A percentile compares a stretch with the other conserved stretches of the same genome.
phyloP scores from a whole-genome alignment of 1,140 invertebrate genomes.

The Episyrphus balteatus region DNA sequence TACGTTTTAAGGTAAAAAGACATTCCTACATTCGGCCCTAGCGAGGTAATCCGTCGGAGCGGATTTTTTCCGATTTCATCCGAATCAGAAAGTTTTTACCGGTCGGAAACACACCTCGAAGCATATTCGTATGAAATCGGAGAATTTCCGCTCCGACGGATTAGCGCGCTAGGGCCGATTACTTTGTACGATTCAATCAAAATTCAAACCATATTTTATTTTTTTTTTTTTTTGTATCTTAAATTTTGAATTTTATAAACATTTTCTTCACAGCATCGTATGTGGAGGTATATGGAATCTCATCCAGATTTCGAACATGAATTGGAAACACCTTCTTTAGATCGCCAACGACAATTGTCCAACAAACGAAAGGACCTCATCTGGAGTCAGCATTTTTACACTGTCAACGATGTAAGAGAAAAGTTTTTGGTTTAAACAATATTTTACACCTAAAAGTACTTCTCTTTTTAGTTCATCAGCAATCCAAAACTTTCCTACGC shows the following conservation, averaged over 20 bases:
- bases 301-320: constrained; percentile 62
- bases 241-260: background rate
- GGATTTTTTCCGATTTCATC: no score
- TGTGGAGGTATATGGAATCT: constrained; percentile 66
- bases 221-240: no score
- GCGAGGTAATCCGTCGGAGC: no score
- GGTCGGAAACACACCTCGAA: no score
- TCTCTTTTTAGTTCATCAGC: constrained; percentile 34
- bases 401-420: constrained; percentile 42
- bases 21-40: no score
- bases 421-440: background rate
- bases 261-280: constrained; percentile 46
- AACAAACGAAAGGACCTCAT: constrained; percentile 49
- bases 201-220: no score
- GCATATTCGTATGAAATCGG: no score
- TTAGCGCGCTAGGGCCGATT: no score
- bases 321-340: constrained; percentile 42
- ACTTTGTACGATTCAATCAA: no score
- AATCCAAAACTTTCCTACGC: constrained; percentile 39
- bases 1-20: constrained; percentile 48
- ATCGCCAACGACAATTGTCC: constrained; percentile 50
- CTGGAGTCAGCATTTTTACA: constrained; percentile 50
- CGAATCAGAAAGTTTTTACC: no score
- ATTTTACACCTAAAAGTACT: constrained; percentile 13
- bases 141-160: no score